A percentile compares a stretch with the other conserved stretches of the same genome.
These are phyloP conservation scores for Laupala kohalensis DNA, from an alignment of 1,140 invertebrate species.

Conservation along the genomic window DNA sequence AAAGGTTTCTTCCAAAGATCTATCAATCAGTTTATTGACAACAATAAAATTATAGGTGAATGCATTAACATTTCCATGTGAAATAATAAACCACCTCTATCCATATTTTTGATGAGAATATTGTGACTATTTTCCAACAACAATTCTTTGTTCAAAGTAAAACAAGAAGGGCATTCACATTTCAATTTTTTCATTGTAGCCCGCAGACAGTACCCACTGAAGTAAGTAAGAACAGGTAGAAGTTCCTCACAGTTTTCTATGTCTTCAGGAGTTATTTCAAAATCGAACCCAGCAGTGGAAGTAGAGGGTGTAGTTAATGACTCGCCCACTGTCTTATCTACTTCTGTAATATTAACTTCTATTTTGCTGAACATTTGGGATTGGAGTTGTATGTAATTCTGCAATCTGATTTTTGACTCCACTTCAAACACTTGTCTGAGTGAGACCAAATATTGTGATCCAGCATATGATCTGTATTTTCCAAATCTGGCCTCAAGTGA, in stretches of 20 bases:
- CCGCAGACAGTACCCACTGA: not conserved
- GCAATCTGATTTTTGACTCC: not conserved
- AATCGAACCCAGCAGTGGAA: not conserved
- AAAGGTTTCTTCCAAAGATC: not conserved
- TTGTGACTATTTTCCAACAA: not conserved
- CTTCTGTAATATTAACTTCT: not conserved
- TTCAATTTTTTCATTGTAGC: not conserved
- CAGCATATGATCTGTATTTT: not conserved
- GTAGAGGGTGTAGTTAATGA: not conserved
- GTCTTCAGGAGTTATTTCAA: not conserved
- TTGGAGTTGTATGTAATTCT: not conserved
- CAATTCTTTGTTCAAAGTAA: not conserved
- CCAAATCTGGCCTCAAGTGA: slow-evolving; percentile 1
- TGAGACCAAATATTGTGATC: not conserved
- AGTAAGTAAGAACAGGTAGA: not conserved
- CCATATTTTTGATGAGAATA: not conserved
- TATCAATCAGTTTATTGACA: not conserved
- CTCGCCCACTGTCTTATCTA: not conserved
- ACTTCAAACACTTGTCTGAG: slow-evolving; percentile 1
- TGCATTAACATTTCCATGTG: not conserved
- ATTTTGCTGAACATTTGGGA: not conserved
- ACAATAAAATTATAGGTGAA: not conserved
- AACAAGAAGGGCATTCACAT: not conserved
- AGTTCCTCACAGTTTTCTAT: not conserved
- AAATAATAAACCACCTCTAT: not conserved